Evolutionary conservation across 2,888 invertebrate species (phyloP), one percentile per base, ranked within the genome.

Genomic region (Cetonia aurata): DNA sequence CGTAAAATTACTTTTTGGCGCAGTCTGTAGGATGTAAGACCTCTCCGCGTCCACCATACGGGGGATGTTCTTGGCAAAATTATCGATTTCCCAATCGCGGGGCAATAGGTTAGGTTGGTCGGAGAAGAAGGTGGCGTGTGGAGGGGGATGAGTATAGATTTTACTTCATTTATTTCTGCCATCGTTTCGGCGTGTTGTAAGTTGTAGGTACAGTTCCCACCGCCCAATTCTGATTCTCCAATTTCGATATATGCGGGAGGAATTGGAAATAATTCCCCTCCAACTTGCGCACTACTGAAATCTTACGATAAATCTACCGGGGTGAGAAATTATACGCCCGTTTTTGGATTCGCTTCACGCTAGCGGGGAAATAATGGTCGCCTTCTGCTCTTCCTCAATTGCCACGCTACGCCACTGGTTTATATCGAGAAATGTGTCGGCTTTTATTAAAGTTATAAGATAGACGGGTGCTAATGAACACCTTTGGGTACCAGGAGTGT

Each of bases 281-380:
- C 37, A 25, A 25, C 25, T 25, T 25, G 17, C 42, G 44, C 42
- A 60, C 13, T 60, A 25, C 59, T 60, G 46, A 60, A 60, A 60
- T 46, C 59, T 60, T 19, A 46, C 59, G 31, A 60, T 60, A 60
- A 60, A 60, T 60, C 44, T 25, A 44, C 46, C 44, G 17, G 37
- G 37, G 37, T 25, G 44, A 60, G 42, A 60, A 60, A 60, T 60
- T 60, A 60, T 60, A 46, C 59, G 59, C 12, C 46, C 59, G 59
- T 60, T 46, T 25, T 46, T 44, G 59, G 46, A 60, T 46, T 60
- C 59, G 42, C 44, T 60, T 44, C 44, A 42, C 44, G 44, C 59
- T 46, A 13, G 12, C 25, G 44, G 37, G 9, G 59, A 60, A 60
- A 60, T 60, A 60, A 60, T 60, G 59, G 42, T n/a, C 17, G 42